These are phyloP conservation scores for Cheilosia soror DNA, from an alignment of 2,888 invertebrate genomes.

Conservation along the genomic window DNA sequence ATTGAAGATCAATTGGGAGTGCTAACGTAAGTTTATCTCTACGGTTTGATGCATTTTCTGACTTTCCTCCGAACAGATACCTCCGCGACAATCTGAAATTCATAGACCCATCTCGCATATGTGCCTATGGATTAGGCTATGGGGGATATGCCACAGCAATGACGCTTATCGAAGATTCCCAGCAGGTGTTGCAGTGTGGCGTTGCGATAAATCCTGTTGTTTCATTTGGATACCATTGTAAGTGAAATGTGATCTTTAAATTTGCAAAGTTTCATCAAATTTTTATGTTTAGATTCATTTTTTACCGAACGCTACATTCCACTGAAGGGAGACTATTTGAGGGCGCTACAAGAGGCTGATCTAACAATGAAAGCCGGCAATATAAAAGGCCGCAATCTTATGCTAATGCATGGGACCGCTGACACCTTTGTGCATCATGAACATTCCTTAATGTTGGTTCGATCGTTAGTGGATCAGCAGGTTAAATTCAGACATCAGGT, in stretches of 20 bases:
- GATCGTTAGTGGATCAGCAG: slow-evolving; percentile 91
- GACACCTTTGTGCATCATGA: slow-evolving; percentile 94
- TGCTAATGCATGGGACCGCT: slow-evolving; percentile 92
- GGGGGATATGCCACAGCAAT: slow-evolving; percentile 94
- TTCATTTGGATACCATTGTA: slow-evolving; percentile 92
- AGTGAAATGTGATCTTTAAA: slow-evolving; percentile 78
- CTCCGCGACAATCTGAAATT: slow-evolving; percentile 91
- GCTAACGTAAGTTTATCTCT: slow-evolving; percentile 85
- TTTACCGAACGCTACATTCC: slow-evolving; percentile 96
- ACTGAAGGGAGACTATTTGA: slow-evolving; percentile 88
- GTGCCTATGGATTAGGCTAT: slow-evolving; percentile 94
- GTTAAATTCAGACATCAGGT: slow-evolving; percentile 94
- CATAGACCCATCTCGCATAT: slow-evolving; percentile 91
- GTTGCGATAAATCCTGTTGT: slow-evolving; percentile 94
- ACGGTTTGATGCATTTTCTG: background rate
- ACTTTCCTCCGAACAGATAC: slow-evolving; percentile 84
- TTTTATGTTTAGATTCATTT: slow-evolving; percentile 88
- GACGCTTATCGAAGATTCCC: slow-evolving; percentile 90
- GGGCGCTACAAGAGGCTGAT: slow-evolving; percentile 90
- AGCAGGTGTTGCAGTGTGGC: slow-evolving; percentile 92
- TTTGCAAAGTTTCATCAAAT: background rate
- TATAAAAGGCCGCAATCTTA: slow-evolving; percentile 87
- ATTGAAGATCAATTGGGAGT: slow-evolving; percentile 91
- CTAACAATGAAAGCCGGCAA: slow-evolving; percentile 91
- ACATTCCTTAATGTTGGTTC: slow-evolving; percentile 93